Percentiles rank a stretch among this genome's conserved stretches.
Conservation (phyloP, 2,113 vertebrate species). For the Daphoenositta chrysoptera region DNA sequence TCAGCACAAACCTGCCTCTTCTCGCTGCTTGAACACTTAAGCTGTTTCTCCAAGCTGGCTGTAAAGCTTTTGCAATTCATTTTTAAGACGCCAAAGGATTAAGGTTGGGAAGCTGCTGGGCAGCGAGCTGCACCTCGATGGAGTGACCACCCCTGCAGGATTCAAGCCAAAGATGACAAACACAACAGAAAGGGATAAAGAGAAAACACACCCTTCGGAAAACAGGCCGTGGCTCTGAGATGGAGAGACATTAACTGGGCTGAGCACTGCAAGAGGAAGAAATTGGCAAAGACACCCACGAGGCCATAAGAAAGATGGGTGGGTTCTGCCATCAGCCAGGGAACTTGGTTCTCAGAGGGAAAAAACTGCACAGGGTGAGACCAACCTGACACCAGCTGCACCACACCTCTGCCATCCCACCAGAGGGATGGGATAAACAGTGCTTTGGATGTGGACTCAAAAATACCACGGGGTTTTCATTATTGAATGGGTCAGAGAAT, state of each 20-base stretch:
- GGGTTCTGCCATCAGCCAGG: neutral
- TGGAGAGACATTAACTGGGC: rapidly evolving
- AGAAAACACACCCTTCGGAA: neutral
- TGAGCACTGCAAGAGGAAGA: neutral
- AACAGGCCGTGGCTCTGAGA: rapidly evolving
- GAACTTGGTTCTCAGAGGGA: neutral
- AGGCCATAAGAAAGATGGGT: neutral
- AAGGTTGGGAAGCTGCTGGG: neutral
- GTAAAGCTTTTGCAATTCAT: neutral
- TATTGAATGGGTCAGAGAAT: neutral
- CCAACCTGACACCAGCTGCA: neutral
- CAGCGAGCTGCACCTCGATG: neutral
- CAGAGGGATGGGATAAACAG: rapidly evolving
- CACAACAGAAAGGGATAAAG: neutral
- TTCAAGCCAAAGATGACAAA: neutral
- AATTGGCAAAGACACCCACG: rapidly evolving
- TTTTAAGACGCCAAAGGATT: neutral
- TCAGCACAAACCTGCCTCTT: neutral
- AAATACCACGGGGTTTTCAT: rapidly evolving
- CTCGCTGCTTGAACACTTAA: neutral
- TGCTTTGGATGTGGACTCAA: rapidly evolving
- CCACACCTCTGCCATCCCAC: neutral
- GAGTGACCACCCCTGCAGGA: neutral
- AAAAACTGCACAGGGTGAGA: rapidly evolving
- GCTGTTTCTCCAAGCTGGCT: neutral